phyloP scores from a whole-genome alignment of 2,113 vertebrate species.

The Rhinolophus ferrumequinum region DNA sequence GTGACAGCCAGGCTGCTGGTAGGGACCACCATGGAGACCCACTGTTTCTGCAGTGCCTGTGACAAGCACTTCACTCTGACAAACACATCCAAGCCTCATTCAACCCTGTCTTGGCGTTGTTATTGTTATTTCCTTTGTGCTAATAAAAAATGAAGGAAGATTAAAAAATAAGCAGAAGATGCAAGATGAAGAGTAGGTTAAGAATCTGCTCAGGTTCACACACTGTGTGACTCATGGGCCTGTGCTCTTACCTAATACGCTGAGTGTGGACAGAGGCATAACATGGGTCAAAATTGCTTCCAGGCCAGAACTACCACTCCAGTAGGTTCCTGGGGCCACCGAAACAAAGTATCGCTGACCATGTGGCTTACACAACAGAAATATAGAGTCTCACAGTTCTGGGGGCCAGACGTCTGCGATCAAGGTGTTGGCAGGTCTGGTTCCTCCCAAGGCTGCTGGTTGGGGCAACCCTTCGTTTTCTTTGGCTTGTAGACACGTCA shows the following conservation, averaged over 20 bases:
- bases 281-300: not conserved
- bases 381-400: not conserved
- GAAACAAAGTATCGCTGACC: fast-evolving
- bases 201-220: too few relatives aligned
- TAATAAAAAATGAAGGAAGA: not conserved
- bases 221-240: fast-evolving
- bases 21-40: not conserved
- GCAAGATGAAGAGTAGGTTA: not conserved
- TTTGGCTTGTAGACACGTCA: not conserved
- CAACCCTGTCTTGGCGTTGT: not conserved
- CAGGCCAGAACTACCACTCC: fast-evolving
- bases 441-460: not conserved
- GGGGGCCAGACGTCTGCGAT: too few relatives aligned
- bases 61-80: not conserved
- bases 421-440: not conserved
- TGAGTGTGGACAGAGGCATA: not conserved
- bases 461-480: not conserved
- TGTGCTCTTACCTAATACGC: not conserved
- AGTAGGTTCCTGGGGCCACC: not conserved
- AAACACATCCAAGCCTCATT: not conserved
- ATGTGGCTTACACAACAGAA: not conserved
- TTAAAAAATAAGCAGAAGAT: not conserved
- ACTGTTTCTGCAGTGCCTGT: fast-evolving
- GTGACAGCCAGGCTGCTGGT: not conserved
- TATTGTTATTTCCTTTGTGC: not conserved